Evolutionary conservation across 64 coral and sea anemone species (phyloP), one percentile per base, ranked within the genome.

Genomic region (Acropora tenuis): DNA sequence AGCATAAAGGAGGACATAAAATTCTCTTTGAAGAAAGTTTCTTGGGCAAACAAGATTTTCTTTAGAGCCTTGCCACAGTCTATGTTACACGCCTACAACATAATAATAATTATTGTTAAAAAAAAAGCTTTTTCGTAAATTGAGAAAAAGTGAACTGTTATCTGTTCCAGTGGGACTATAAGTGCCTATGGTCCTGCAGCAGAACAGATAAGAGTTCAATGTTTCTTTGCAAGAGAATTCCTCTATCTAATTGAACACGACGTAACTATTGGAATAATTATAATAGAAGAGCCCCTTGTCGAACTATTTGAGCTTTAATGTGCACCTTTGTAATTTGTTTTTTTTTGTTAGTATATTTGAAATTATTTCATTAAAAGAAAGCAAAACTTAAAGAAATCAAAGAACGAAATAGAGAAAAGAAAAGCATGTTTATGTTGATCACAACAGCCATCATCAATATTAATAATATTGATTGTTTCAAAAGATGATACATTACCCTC

Each of bases 1-100:
- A 75, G 73, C 73, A 75, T 75, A 7, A 75, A 44, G 6, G 42
- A 75, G 3, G 73, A 75, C 30, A 75, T 75, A 75, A 75, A 75
- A 44, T 43, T 75, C 6, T 75, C 42, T 44, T 43, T 75, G 10
- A 44, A 75, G 41, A 13, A 75, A 8, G 9, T 43, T 12, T 75
- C 73, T 40, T 75, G 73, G 9, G 73, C 8, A 44, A 75, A 11
- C 73, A 75, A 75, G 9, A 75, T 40, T 40, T 75, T 7, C 41
- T 75, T 75, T 7, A 75, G 30, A 12, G 73, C 7, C 30, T 75
- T 6, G 30, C 73, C 73, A 10, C 30, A 1, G 9, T 75, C 73
- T 41, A 75, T 75, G 42, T 43, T 44, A 40, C 30, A 30, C 30
- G 0, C 73, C 73, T 75, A 43, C 8, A 44, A 75, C 3, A 71